A percentile compares a stretch with the other conserved stretches of the same genome.
phyloP scores from a whole-genome alignment of 2,888 invertebrate species.

The Steinernema hermaphroditum region DNA sequence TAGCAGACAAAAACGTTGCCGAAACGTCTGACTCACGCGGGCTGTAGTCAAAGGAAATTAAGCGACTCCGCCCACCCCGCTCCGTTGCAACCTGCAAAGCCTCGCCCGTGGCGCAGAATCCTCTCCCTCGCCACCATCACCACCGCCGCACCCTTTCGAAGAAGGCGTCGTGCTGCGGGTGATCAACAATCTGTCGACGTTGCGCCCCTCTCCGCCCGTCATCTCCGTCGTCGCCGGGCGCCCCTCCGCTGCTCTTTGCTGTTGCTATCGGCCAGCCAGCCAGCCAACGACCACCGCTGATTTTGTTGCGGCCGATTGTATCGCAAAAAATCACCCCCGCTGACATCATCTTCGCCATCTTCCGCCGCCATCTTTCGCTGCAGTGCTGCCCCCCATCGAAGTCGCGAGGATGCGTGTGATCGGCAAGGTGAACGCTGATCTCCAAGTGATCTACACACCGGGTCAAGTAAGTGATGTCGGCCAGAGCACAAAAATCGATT shows the following conservation, averaged over 20 bases:
- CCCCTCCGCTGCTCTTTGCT: neutral
- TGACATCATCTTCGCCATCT: too few relatives aligned
- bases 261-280: neutral
- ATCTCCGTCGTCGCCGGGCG: neutral
- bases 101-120: too few relatives aligned
- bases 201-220: neutral
- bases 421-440: neutral
- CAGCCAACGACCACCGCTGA: neutral
- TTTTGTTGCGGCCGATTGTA: neutral
- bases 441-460: neutral
- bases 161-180: neutral
- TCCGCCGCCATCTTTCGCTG: neutral
- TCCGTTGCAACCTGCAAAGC: too few relatives aligned
- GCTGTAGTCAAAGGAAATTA: too few relatives aligned
- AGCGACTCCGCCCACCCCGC: too few relatives aligned
- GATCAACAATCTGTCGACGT: slow-evolving; percentile 2
- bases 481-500: neutral
- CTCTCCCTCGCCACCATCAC: too few relatives aligned
- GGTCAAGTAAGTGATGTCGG: neutral
- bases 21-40: too few relatives aligned
- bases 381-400: neutral
- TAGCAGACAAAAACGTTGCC: too few relatives aligned
- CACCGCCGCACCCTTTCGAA: neutral
- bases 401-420: neutral
- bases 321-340: neutral